Evolutionary conservation across 2,797 vertebrate species (phyloP).

Genomic region (Cyclura pinguis): DNA sequence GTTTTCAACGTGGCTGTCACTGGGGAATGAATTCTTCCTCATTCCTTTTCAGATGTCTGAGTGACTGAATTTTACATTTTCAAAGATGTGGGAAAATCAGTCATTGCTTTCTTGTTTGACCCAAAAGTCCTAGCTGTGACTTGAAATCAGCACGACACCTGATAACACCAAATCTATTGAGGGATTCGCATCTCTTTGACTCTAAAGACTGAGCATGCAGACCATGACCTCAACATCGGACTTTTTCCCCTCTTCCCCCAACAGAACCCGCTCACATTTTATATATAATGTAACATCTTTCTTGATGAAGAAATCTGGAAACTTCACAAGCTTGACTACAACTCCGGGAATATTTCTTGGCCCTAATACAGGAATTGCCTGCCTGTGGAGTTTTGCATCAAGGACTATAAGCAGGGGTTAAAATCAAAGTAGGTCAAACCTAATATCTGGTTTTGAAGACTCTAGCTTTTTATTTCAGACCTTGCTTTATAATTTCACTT

Average conservation of each 20-base stretch:
- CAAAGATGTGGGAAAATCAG: background rate
- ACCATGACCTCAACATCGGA: background rate
- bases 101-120: background rate
- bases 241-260: background rate
- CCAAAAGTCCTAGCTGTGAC: background rate
- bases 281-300: too few species aligned
- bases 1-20: background rate
- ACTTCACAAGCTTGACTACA: background rate
- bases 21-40: background rate
- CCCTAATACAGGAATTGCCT: background rate
- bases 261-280: background rate
- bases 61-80: background rate
- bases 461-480: slow-evolving; percentile 5
- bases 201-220: background rate
- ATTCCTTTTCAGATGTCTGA: background rate
- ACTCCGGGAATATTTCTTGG: background rate
- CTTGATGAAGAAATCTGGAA: too few species aligned
- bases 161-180: background rate
- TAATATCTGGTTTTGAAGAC: background rate
- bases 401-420: background rate
- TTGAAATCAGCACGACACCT: background rate
- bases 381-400: background rate
- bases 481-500: background rate
- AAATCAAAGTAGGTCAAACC: background rate
- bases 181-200: background rate